Evolutionary conservation across 2,888 invertebrate species (phyloP), one percentile per base, ranked within the genome.

Genomic region (Actias luna): DNA sequence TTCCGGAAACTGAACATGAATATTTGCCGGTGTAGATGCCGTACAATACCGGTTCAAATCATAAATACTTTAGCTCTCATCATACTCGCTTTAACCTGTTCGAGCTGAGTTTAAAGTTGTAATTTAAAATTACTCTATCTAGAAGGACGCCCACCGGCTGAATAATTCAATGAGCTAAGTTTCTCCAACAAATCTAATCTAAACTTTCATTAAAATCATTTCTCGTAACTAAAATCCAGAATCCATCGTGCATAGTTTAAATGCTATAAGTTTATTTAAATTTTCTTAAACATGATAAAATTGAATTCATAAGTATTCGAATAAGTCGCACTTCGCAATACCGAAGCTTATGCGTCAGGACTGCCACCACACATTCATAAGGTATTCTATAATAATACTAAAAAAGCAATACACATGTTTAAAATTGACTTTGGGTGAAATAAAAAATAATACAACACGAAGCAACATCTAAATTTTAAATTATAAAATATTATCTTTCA

Each of bases 111-210:
- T 78, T 73, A 75, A 75, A 78, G 68, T 69, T 71, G 69, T 74
- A 78, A 79, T 83, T 85, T 84, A 80, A 83, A 80, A 83, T 82
- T 74, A 77, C 72, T 66, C 70, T 69, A 67, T 72, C 74, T 68
- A 75, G 55, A 65, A 71, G 69, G 72, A 69, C 74, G 73, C 73
- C 69, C 69, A 64, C 67, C 66, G 72, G 68, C 69, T 85, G 79
- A 84, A 86, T 87, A 83, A 87, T 87, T 85, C 82, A 84, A 84
- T 85, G 77, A 80, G 71, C 76, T 78, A 79, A 12, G 46, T 50
- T 76, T 77, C 70, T 75, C 76, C 76, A 77, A 79, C 78, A 79
- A 82, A 87, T 84, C 78, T 82, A 84, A 85, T 85, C 81, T 81
- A 76, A 84, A 83, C 79, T 84, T 78, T 67, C 73, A 63, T 77